Evolutionary conservation across 53 echinoderm and acorn worm species (phyloP), one percentile per base, ranked within the genome.

Genomic region (Luidia sarsii): DNA sequence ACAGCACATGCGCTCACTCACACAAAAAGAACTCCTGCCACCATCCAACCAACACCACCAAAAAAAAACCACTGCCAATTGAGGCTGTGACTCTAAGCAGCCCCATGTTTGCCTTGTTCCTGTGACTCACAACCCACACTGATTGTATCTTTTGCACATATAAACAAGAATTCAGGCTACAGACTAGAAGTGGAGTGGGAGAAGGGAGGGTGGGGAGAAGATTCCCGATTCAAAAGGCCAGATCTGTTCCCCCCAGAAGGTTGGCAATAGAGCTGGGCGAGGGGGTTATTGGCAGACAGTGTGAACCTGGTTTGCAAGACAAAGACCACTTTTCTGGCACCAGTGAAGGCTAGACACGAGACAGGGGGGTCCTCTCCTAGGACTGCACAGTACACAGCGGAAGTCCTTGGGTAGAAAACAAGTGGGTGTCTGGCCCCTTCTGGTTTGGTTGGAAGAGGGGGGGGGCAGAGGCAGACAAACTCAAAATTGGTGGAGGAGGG

Each of bases 101-200:
- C 19, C 18, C 7, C 27, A 32, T 71, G 71, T 71, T 72, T 72
- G 55, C 72, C 39, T 25, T 72, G 55, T 18, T n/a, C n/a, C n/a
- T n/a, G n/a, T 20, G 16, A 54, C 33, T 54, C 63, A 30, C n/a
- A n/a, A n/a, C n/a, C n/a, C n/a, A n/a, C n/a, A 21, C 56, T 71
- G 52, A 22, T 72, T 72, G 72, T 72, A 72, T 72, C 72, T 72
- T 36, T 72, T 56, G 72, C 38, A 34, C 57, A 72, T 31, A 71
- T 72, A 72, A 72, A 72, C 55, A 72, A 72, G 72, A 72, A 55
- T n/a, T n/a, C n/a, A n/a, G n/a, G n/a, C n/a, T n/a, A n/a, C n/a
- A n/a, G n/a, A n/a, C n/a, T n/a, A n/a, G n/a, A 54, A 72, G 71
- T 38, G 38, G 39, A 37, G 34, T 53, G 7, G 22, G 19, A 2